A percentile compares a stretch with the other conserved stretches of the same genome.
These are phyloP conservation scores for Stenotaenia linearis DNA, from an alignment of 2,888 invertebrate species.

Conservation along the genomic window DNA sequence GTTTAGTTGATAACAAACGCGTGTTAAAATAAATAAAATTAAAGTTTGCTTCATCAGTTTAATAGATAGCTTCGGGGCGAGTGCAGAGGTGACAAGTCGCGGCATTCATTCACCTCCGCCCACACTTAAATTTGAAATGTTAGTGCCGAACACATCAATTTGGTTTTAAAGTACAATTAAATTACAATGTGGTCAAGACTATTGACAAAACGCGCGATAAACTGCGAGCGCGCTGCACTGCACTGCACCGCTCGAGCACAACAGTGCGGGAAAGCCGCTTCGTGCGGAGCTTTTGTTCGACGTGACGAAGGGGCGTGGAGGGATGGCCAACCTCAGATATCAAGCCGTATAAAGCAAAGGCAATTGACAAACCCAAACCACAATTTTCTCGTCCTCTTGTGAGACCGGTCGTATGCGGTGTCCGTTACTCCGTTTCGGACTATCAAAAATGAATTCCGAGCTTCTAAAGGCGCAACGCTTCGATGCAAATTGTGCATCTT, in stretches of 20 bases:
- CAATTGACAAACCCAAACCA: slow-evolving; percentile 5
- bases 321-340: slow-evolving; percentile 4
- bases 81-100: not conserved
- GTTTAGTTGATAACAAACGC: not conserved
- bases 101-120: not conserved
- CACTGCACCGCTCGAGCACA: not conserved
- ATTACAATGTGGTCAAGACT: not conserved
- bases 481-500: not conserved
- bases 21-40: not conserved
- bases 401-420: not conserved
- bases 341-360: not conserved
- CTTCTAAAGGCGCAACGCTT: not conserved
- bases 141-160: not conserved
- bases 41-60: not conserved
- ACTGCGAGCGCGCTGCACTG: no score
- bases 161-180: not conserved
- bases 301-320: not conserved
- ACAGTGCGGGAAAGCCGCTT: not conserved
- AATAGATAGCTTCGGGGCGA: not conserved
- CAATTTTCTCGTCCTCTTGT: not conserved
- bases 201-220: not conserved
- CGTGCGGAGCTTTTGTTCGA: not conserved
- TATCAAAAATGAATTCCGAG: not conserved
- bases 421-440: not conserved
- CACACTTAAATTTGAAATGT: not conserved